phyloP scores from a whole-genome alignment of 2,113 vertebrate species.

The human region DNA sequence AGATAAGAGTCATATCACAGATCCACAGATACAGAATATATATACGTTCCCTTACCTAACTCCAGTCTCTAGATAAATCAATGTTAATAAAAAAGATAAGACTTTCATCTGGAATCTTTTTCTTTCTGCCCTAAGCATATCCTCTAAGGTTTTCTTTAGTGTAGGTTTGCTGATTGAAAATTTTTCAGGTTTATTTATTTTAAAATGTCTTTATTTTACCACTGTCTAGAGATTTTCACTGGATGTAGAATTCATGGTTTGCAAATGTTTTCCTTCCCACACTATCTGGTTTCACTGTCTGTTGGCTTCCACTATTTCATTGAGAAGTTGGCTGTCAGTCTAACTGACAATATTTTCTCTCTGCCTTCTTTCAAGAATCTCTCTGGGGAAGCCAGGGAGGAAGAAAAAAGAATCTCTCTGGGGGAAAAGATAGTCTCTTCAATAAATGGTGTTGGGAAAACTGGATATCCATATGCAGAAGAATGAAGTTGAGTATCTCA shows the following conservation, averaged over 20 bases:
- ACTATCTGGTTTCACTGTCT: not conserved
- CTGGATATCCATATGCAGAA: not conserved
- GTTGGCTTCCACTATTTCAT: not conserved
- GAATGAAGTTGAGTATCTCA: not conserved
- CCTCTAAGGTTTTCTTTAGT: not conserved
- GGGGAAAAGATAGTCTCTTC: not conserved
- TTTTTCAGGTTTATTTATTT: not conserved
- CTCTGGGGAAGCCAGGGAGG: too few relatives aligned
- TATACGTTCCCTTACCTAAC: not conserved
- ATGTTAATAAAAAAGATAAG: not conserved
- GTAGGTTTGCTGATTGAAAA: not conserved
- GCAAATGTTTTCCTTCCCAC: not conserved
- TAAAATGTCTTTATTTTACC: not conserved
- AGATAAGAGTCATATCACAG: not conserved
- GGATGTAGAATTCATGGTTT: not conserved
- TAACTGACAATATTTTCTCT: not conserved
- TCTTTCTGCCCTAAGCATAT: conserved; percentile 2
- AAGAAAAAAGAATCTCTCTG: not conserved
- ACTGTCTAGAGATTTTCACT: not conserved
- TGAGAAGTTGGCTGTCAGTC: not conserved
- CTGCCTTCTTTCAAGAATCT: not conserved
- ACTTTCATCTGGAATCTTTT: not conserved
- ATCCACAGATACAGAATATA: not conserved
- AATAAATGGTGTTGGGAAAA: not conserved
- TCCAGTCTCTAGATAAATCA: not conserved